These are phyloP conservation scores for Sebastes kiyomatsui DNA, from an alignment of 2,797 vertebrate species.

Conservation along the genomic window DNA sequence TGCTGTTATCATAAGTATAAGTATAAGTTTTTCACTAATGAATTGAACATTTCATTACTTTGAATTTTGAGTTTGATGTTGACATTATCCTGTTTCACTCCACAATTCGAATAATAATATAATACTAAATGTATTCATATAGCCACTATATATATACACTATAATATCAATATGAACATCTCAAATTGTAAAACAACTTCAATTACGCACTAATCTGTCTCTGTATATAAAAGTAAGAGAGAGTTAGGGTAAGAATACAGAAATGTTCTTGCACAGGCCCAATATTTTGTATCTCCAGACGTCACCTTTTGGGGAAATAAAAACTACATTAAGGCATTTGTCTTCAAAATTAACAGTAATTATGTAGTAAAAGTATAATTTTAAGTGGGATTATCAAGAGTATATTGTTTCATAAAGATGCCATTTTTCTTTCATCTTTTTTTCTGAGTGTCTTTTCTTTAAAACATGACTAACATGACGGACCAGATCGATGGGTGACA, in stretches of 20 bases:
- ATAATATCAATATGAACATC: neutral
- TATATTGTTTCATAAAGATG: neutral
- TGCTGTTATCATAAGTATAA: neutral
- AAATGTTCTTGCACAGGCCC: neutral
- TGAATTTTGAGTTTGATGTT: neutral
- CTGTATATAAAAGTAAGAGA: no score
- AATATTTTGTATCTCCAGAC: slow-evolving; percentile 8
- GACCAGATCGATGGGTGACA: neutral
- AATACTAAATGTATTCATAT: neutral
- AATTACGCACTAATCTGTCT: no score
- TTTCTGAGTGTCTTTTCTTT: neutral
- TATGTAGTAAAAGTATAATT: neutral
- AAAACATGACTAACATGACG: neutral
- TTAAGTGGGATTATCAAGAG: neutral
- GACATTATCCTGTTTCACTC: neutral
- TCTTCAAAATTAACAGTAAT: neutral
- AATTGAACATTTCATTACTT: neutral
- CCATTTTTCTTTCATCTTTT: neutral
- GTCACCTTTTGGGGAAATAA: neutral
- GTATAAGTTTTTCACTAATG: neutral
- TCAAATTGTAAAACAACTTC: neutral
- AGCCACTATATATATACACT: no score
- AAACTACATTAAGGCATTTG: neutral
- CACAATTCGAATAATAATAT: neutral
- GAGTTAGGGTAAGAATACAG: no score